A percentile compares a stretch with the other conserved stretches of the same genome.
Conservation (phyloP, 1,140 invertebrate species). For the Chlorops oryzae region DNA sequence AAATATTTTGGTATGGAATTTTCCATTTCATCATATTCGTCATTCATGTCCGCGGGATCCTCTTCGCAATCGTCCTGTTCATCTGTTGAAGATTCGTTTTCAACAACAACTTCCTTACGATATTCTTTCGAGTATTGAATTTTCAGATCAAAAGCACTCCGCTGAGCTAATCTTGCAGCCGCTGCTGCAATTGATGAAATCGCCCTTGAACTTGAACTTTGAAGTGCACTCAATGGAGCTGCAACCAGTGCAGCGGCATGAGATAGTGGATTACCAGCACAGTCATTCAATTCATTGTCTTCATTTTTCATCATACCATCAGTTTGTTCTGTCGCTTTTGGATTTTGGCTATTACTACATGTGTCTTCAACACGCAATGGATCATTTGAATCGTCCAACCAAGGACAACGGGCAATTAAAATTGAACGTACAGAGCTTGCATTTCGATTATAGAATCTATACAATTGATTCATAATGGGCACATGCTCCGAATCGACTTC, state of each 20-base stretch:
- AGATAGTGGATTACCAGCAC: constrained; percentile 10
- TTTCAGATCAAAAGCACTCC: neutral
- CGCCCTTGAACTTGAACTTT: too few relatives aligned
- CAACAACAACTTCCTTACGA: constrained; percentile 1
- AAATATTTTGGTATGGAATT: constrained; percentile 59
- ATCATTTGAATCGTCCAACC: constrained; percentile 41
- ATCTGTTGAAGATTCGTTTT: neutral
- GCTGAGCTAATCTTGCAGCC: neutral
- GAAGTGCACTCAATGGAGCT: too few relatives aligned
- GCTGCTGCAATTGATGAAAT: too few relatives aligned
- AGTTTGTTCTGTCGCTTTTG: too few relatives aligned
- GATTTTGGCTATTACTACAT: neutral
- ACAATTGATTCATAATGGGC: constrained; percentile 73
- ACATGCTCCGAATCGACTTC: constrained; percentile 74
- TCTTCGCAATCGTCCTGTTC: constrained; percentile 21
- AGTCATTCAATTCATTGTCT: neutral
- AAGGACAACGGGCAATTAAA: constrained; percentile 47
- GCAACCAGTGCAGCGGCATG: constrained; percentile 9
- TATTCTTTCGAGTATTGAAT: constrained; percentile 39
- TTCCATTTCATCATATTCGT: constrained; percentile 51
- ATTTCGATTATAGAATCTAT: constrained; percentile 76
- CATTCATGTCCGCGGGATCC: constrained; percentile 34
- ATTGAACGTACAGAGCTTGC: constrained; percentile 59
- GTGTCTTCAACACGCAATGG: too few relatives aligned
- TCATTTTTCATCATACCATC: too few relatives aligned